phyloP scores from a whole-genome alignment of 1,140 invertebrate species.

The Saxidomus purpurata region DNA sequence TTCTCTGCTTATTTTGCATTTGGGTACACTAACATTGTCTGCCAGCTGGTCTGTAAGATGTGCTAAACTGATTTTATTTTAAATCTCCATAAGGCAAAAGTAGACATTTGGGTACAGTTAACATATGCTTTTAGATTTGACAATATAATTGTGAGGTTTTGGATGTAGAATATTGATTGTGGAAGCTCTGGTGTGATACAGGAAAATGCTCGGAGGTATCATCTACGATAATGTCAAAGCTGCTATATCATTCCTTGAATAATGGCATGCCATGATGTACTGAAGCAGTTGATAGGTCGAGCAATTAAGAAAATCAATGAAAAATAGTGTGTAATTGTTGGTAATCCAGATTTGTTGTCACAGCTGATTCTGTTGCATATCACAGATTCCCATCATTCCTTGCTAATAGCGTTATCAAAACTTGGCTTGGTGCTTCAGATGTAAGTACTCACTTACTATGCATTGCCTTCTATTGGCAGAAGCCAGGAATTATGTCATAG shows the following conservation, averaged over 20 bases:
- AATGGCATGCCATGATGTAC: not conserved
- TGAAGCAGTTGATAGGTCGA: not conserved
- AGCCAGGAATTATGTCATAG: too few relatives aligned
- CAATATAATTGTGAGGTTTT: not conserved
- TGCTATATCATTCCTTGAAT: constrained; percentile 19
- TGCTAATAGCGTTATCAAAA: not conserved
- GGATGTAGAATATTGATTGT: not conserved
- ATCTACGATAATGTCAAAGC: not conserved
- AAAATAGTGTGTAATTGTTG: not conserved
- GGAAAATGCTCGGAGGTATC: not conserved
- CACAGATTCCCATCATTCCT: not conserved
- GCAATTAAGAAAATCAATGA: constrained; percentile 33
- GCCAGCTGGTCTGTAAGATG: not conserved
- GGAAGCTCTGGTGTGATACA: not conserved
- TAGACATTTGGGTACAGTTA: not conserved
- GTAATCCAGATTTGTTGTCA: not conserved
- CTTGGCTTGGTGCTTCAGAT: too few relatives aligned
- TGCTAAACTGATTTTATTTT: not conserved
- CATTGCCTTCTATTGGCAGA: too few relatives aligned
- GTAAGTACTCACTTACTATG: too few relatives aligned
- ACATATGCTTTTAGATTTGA: not conserved
- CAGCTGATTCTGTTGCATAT: not conserved
- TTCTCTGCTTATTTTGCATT: too few relatives aligned
- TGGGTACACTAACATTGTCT: not conserved
- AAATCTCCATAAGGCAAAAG: not conserved